phyloP scores from a whole-genome alignment of 2,888 invertebrate genomes.

The Drosophila nigricruria region DNA sequence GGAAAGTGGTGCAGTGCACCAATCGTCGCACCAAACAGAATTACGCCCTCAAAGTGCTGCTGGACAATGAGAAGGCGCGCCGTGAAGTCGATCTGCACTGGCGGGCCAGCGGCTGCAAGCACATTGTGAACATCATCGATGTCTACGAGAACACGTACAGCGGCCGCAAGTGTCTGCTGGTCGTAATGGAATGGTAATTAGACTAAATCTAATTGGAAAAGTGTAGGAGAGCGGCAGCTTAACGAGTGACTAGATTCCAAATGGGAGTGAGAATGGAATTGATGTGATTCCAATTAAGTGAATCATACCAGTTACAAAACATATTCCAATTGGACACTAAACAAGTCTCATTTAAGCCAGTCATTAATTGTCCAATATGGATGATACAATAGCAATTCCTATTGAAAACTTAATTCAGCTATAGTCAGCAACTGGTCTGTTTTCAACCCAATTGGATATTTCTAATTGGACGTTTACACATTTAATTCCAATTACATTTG shows the following conservation, averaged over 20 bases:
- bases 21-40: constrained; percentile 91
- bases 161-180: constrained; percentile 95
- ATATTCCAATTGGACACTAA: not conserved
- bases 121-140: constrained; percentile 96
- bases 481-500: not conserved
- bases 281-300: not conserved
- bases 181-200: constrained; percentile 98
- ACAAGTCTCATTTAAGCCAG: too few species aligned
- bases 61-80: constrained; percentile 96
- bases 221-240: not conserved
- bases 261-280: not conserved
- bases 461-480: not conserved
- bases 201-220: not conserved
- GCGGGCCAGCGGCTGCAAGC: constrained; percentile 94
- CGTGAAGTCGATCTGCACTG: constrained; percentile 98
- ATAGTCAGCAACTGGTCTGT: too few species aligned
- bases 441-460: too few species aligned
- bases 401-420: not conserved
- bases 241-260: not conserved
- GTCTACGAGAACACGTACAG: constrained; percentile 99
- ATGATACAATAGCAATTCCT: not conserved
- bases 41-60: constrained; percentile 96
- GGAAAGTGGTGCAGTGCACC: constrained; percentile 98
- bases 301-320: not conserved
- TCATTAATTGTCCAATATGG: too few species aligned